Evolutionary conservation across 2,797 vertebrate species (phyloP), one percentile per base, ranked within the genome.

Genomic region (Poecilia velifera): DNA sequence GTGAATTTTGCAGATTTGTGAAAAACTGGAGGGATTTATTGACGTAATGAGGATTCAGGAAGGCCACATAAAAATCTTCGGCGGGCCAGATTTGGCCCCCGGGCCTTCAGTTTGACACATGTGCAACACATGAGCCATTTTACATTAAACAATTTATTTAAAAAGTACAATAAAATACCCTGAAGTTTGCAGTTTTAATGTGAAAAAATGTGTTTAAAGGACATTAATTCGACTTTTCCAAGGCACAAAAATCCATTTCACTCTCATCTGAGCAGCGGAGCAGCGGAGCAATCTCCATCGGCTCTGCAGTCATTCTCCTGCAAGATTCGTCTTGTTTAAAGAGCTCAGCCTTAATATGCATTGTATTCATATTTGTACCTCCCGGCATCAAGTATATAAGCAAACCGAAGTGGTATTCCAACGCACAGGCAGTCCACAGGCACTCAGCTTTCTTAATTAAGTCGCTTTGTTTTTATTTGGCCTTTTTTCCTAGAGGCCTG

Each of bases 401-500:
- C 78, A 73, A 74, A 64, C 55, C 47, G 43, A 18, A 76, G 53
- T 68, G n/a, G 73, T 84, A 86, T 87, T 91, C 87, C 87, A 87
- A 90, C 85, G 85, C 82, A 90, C 88, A 87, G 91, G 92, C 90
- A 90, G 84, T 90, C 85, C 80, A 83, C 88, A 89, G 87, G 86
- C 85, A 79, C 88, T 83, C 83, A 82, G 91, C 87, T 87, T 91
- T 91, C 90, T 93, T 95, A 96, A 96, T 96, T 96, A 96, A 95
- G 90, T 83, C 90, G 93, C 92, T 95, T 95, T 93, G 93, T 93
- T 95, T 95, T 94, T 93, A 92, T 92, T 94, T 93, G 77, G 82
- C 83, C 88, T 90, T 90, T 90, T 92, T 83, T 84, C 85, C 86
- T 86, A 57, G 79, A 92, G 92, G 92, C 90, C 89, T 76, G 86